Evolutionary conservation across 2,797 vertebrate species (phyloP).

Genomic region (Trichosurus vulpecula): DNA sequence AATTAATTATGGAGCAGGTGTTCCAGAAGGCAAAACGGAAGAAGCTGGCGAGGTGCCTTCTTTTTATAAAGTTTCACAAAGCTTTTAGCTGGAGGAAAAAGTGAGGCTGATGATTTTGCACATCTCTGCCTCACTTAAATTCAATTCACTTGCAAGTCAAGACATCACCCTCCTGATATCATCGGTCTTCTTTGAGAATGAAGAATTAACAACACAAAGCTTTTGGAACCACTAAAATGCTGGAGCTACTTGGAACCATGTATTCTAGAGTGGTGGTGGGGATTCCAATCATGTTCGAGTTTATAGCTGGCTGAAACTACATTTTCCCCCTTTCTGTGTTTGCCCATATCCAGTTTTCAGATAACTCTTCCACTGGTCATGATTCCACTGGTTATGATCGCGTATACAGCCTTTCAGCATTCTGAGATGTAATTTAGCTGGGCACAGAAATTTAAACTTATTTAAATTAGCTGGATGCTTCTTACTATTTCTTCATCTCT

Average conservation of each 20-base stretch:
- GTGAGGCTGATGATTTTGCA: background rate
- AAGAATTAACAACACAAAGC: background rate
- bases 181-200: background rate
- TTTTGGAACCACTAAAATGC: background rate
- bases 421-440: background rate
- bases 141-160: background rate
- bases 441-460: background rate
- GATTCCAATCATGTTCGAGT: conserved; percentile 29
- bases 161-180: background rate
- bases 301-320: background rate
- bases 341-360: conserved; percentile 3
- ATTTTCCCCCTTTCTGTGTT: conserved; percentile 8
- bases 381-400: background rate
- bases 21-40: background rate
- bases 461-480: background rate
- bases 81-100: background rate
- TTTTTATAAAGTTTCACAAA: too few relatives aligned
- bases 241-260: background rate
- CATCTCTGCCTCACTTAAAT: background rate
- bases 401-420: background rate
- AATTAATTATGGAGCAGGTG: background rate
- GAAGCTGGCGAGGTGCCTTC: background rate
- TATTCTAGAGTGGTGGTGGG: background rate
- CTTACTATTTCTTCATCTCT: background rate
- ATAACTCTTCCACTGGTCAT: conserved; percentile 4